phyloP scores from a whole-genome alignment of 2,797 vertebrate species.

The Prionace glauca region DNA sequence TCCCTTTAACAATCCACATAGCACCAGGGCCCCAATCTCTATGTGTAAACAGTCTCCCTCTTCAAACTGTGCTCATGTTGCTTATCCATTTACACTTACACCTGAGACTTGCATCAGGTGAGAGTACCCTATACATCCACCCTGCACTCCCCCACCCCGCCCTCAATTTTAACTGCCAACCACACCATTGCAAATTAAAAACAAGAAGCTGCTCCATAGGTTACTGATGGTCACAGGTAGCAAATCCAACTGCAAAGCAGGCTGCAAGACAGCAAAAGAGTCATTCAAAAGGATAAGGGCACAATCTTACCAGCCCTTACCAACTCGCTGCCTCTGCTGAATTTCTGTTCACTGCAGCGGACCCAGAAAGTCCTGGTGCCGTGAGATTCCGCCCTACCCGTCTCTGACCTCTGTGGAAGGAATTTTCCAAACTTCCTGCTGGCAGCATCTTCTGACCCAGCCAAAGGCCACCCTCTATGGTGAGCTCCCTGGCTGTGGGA shows the following conservation, averaged over 20 bases:
- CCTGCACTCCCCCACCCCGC: neutral
- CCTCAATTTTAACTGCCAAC: neutral
- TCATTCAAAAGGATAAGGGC: neutral
- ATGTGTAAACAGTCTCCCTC: neutral
- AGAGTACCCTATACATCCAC: neutral
- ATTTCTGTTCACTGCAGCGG: too few relatives aligned
- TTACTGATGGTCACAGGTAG: neutral
- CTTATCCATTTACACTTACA: neutral
- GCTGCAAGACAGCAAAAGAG: neutral
- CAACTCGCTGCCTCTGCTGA: too few relatives aligned
- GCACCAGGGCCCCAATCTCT: neutral
- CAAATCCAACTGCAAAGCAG: neutral
- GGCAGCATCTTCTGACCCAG: too few relatives aligned
- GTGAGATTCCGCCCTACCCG: too few relatives aligned
- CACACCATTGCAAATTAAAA: neutral
- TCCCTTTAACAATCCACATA: neutral
- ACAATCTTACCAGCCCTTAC: too few relatives aligned
- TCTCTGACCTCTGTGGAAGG: neutral
- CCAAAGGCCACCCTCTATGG: too few relatives aligned
- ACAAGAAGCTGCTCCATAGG: neutral
- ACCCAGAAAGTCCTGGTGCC: too few relatives aligned
- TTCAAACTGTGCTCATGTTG: neutral
- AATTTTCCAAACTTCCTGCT: too few relatives aligned
- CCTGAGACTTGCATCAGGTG: neutral
- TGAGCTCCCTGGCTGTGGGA: too few relatives aligned